Base-by-base conservation (phyloP, 2,797 vertebrate genomes). In the Syngnathus rostellatus region DNA sequence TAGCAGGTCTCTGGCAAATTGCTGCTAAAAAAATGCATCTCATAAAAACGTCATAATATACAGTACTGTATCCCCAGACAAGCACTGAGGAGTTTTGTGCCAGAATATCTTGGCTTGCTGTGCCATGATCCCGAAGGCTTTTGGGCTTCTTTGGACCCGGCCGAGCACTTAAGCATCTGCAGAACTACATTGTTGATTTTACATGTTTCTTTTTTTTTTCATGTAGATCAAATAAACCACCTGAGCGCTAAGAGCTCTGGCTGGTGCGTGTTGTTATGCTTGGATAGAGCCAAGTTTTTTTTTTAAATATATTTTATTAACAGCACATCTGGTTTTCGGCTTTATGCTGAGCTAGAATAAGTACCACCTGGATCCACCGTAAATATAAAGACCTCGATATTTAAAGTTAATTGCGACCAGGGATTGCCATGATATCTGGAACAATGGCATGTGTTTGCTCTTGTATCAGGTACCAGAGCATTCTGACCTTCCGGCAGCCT, bases 401-500 rank as follows among this genome's bases (percentile, higher is more conserved):
- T 62, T 43, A 8, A 62, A 62, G 3, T 8, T 8, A 46, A 46
- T 45, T 25, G 8, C 21, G 31, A 31, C 31, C 31, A 31, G 31
- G 12, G 21, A 55, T 31, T 55, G 54, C 12, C 11, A 55, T 55
- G 25, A 25, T 2, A 1, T 23, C 5, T 46, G 37, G 58, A 2
- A 63, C 6, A 61, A 61, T 11, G 8, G 19, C 38, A 12, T 40
- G 8, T 12, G 7, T 50, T 25, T 5, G 16, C 38, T 64, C 25
- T 37, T 59, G 43, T 73, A 68, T 2, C 80, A 99, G 97, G 85
- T 99, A 95, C 81, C 85, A 92, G 77, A 95, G 94, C 65, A 79
- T 92, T 75, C 77, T 99, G 80, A 93, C 91, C 65, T 84, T 99
- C 63, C 92, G 92, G 4, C 92, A 93, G 1, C 93, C 94, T 50